Evolutionary conservation across 2,888 invertebrate genomes (phyloP), one percentile per base, ranked within the genome.

Genomic region (Eilema depressum): DNA sequence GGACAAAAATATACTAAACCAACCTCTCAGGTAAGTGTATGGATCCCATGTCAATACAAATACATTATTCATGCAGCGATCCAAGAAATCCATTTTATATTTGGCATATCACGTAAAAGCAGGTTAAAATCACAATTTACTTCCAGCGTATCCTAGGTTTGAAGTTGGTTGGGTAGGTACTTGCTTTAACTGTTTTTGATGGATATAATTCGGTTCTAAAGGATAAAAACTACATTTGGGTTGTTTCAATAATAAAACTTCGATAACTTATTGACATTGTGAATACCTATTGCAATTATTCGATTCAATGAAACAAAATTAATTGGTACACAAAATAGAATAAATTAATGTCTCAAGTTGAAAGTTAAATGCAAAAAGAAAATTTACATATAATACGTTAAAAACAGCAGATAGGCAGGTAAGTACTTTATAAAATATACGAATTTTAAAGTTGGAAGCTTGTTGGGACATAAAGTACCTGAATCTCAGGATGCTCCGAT

Each of bases 41-140:
- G 30, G 63, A 67, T 47, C 67, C 73, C 68, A 73, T 75, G 53
- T 66, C 41, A 67, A 69, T 70, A 56, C 70, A 28, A 73, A 77
- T 80, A 73, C 70, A 78, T 80, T 78, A 80, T 78, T 75, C 78
- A 77, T 77, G 66, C 37, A 57, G 53, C 59, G 67, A 63, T 67
- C 63, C 57, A 59, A 66, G 65, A 80, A 74, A 80, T 75, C 64
- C 64, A 74, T 71, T 70, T 57, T 68, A 37, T 64, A 60, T 65
- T 69, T 60, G n/a, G 28, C 25, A 8, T 60, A 69, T 65, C 47
- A 60, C 28, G 26, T 28, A 33, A 33, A 57, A 61, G 61, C 68
- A 68, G 63, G 59, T 67, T 71, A 61, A 68, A 68, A 68, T 61
- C 56, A 68, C 64, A 68, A 37, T 56, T 68, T 64, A 26, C 23